phyloP scores from a whole-genome alignment of 2,888 invertebrate species.

The Abscondita cerata region DNA sequence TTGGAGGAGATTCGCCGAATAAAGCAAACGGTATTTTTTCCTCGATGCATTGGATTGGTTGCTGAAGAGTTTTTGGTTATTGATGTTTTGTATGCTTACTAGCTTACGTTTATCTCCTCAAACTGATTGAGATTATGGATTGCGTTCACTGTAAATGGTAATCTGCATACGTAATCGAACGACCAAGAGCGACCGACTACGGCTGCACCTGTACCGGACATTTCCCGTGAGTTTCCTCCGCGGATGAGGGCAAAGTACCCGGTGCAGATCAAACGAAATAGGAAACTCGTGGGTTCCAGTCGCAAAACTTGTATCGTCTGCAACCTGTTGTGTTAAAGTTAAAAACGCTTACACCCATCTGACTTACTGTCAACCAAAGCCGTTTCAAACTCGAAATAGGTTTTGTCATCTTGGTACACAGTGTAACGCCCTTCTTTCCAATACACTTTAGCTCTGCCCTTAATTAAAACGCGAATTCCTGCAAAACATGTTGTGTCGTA shows the following conservation, averaged over 20 bases:
- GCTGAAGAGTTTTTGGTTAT: not conserved
- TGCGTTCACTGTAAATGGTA: not conserved
- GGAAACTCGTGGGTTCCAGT: not conserved
- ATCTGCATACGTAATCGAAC: not conserved
- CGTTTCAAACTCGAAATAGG: not conserved
- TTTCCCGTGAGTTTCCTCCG: not conserved
- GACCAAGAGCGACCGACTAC: not conserved
- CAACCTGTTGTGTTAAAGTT: not conserved
- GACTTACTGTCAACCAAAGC: not conserved
- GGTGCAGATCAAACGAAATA: not conserved
- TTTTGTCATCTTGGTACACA: not conserved
- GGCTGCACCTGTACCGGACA: not conserved
- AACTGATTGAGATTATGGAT: not conserved
- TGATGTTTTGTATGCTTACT: not conserved
- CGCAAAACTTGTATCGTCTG: not conserved
- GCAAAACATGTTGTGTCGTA: not conserved
- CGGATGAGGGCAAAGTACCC: not conserved
- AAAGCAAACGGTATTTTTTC: not conserved
- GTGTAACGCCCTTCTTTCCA: slow-evolving; percentile 2
- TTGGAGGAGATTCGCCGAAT: not conserved
- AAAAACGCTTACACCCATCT: not conserved
- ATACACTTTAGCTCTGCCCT: not conserved
- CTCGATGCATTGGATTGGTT: not conserved
- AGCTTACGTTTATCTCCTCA: not conserved
- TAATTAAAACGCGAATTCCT: not conserved